These are phyloP conservation scores for Pangasius krempfi DNA, from an alignment of 2,797 vertebrate genomes.

Conservation along the genomic window DNA sequence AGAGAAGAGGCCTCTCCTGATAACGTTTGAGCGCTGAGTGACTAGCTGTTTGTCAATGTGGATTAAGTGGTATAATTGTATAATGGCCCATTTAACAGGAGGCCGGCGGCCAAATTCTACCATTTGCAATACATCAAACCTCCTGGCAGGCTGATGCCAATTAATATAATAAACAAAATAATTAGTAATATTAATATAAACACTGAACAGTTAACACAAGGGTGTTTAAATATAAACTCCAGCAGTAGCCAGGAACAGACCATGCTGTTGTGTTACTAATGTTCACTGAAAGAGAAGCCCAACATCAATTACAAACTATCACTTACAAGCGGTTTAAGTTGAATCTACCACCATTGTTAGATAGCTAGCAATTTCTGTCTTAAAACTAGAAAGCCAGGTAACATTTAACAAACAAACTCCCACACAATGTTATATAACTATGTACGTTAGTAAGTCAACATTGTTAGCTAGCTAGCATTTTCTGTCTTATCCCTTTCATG, in stretches of 20 bases:
- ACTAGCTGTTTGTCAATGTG: not conserved
- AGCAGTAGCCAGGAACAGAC: not conserved
- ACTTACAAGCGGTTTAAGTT: not conserved
- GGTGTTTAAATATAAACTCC: not conserved
- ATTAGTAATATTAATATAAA: not conserved
- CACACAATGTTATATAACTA: not conserved
- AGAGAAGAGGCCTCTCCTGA: not conserved
- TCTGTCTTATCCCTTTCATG: too few species aligned
- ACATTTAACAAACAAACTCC: not conserved
- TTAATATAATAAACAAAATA: conserved; percentile 4
- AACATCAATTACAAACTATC: not conserved
- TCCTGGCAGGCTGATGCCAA: not conserved
- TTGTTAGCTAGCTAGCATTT: not conserved
- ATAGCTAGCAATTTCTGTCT: not conserved
- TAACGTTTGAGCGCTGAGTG: not conserved
- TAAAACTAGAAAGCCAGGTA: not conserved
- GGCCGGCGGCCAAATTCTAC: not conserved
- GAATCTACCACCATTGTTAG: not conserved
- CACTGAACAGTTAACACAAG: not conserved
- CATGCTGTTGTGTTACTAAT: not conserved
- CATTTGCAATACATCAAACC: not conserved
- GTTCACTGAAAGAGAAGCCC: not conserved
- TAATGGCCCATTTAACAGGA: not conserved
- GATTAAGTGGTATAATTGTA: not conserved
- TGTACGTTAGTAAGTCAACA: not conserved